Base-by-base conservation (phyloP, 2,797 vertebrate species). In the Rhincodon typus region DNA sequence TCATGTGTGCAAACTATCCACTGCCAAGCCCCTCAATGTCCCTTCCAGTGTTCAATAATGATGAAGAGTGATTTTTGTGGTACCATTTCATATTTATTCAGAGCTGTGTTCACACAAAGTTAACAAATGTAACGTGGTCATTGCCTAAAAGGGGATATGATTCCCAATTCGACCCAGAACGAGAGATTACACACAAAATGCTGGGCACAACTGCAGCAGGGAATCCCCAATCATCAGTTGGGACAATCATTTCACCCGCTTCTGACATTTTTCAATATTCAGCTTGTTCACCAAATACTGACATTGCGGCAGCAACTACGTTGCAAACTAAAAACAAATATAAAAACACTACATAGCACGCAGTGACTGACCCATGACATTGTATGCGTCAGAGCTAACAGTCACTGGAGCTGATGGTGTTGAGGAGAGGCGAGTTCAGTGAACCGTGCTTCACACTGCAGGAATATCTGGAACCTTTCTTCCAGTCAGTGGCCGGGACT, bases 401-500 rank as follows among this genome's bases (percentile, higher is more conserved):
- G 10, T 62, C 23, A 13, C 53, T 34, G 4, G 25, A 30, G 30
- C 12, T 62, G 88, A 91, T 66, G 27, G 53, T 34, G 8, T 62
- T 17, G 0, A 57, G 88, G 15, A 66, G 13, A 17, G 88, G 25
- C 6, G 53, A 66, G 88, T 5, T 91, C 12, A 62, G 57, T 12
- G 46, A 27, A 30, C 88, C 17, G 88, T 91, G 88, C 27, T 2
- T 91, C 25, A 96, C 62, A 27, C 25, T 66, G 30, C 96, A 96
- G 62, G 95, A 86, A 62, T 70, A 95, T 8, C 25, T 53, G n/a
- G 50, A 69, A n/a, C 94, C 90, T 34, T 27, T 95, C 96, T 95
- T 96, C 97, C 97, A 97, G 91, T 97, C 96, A 21, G 96, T 96
- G 1, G 96, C 94, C 94, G 96, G 95, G 69, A 97, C 95, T 96